Evolutionary conservation across 1,140 invertebrate genomes (phyloP).

Genomic region (Pristionchus pacificus): DNA sequence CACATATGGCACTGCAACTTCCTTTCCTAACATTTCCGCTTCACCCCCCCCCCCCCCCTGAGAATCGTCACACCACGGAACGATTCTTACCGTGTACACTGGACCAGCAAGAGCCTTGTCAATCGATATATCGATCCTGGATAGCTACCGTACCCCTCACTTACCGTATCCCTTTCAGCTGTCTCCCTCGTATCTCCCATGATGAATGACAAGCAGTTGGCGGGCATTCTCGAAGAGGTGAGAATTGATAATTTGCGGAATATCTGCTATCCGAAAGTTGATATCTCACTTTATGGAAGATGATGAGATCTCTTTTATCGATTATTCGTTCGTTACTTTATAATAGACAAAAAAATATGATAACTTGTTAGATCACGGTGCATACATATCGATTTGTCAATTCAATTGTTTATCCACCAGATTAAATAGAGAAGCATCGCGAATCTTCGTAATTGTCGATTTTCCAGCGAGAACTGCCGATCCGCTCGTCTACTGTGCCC

Average conservation of each 20-base stretch:
- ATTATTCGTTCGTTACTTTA: conserved; percentile 3
- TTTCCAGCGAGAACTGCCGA: neutral
- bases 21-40: too few relatives aligned
- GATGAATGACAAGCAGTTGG: conserved; percentile 6
- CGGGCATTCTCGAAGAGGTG: conserved; percentile 10
- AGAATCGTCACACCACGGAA: too few relatives aligned
- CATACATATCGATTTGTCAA: neutral
- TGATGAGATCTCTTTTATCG: conserved; percentile 1
- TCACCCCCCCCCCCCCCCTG: too few relatives aligned
- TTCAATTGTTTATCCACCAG: neutral
- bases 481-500: conserved; percentile 5
- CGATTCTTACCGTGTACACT: too few relatives aligned
- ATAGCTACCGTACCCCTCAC: too few relatives aligned
- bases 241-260: conserved; percentile 2
- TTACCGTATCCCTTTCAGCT: too few relatives aligned
- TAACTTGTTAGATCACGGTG: neutral
- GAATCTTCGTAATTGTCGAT: neutral
- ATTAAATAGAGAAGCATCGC: neutral
- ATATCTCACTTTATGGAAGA: neutral
- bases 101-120: too few relatives aligned
- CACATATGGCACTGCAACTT: too few relatives aligned
- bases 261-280: neutral
- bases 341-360: neutral
- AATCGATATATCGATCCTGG: too few relatives aligned
- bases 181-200: neutral